Percentiles rank a stretch among this genome's conserved stretches.
Conservation (phyloP, 1,140 invertebrate species). For the Drosophila malerkotliana region DNA sequence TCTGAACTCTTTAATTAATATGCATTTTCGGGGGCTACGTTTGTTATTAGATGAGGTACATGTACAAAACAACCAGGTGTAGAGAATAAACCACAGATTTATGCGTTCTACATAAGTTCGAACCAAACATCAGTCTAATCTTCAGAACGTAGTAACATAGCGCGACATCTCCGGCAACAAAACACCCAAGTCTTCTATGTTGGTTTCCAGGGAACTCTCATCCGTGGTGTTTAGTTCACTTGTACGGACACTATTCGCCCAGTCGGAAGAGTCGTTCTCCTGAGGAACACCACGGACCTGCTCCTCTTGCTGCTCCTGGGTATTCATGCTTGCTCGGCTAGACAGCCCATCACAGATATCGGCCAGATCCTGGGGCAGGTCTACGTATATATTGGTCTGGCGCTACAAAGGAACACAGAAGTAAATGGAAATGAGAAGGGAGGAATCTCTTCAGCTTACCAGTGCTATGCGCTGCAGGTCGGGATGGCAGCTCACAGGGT, state of each 20-base stretch:
- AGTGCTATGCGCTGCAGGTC: constrained; percentile 50
- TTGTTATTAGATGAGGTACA: constrained; percentile 62
- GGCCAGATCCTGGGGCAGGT: constrained; percentile 20
- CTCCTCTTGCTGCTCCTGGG: constrained; percentile 12
- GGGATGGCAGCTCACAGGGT: constrained; percentile 84
- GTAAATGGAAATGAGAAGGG: neutral
- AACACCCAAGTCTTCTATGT: constrained; percentile 85
- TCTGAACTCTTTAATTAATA: constrained; percentile 7
- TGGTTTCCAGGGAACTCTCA: constrained; percentile 85
- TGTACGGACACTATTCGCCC: constrained; percentile 86
- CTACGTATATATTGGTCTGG: constrained; percentile 62
- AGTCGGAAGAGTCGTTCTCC: constrained; percentile 83
- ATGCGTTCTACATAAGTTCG: constrained; percentile 26
- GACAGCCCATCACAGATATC: neutral
- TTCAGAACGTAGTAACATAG: constrained; percentile 77
- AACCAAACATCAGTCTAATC: neutral
- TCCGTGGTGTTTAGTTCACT: constrained; percentile 86
- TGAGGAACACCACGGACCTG: constrained; percentile 3
- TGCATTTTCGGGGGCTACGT: constrained; percentile 59
- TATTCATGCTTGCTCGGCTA: constrained; percentile 5
- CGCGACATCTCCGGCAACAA: constrained; percentile 85
- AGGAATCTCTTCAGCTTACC: constrained; percentile 16
- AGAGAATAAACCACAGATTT: constrained; percentile 44
- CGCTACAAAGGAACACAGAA: constrained; percentile 14
- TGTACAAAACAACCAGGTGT: constrained; percentile 50